These are phyloP conservation scores for Corvus moneduloides DNA, from an alignment of 2,113 vertebrate species.

Conservation along the genomic window DNA sequence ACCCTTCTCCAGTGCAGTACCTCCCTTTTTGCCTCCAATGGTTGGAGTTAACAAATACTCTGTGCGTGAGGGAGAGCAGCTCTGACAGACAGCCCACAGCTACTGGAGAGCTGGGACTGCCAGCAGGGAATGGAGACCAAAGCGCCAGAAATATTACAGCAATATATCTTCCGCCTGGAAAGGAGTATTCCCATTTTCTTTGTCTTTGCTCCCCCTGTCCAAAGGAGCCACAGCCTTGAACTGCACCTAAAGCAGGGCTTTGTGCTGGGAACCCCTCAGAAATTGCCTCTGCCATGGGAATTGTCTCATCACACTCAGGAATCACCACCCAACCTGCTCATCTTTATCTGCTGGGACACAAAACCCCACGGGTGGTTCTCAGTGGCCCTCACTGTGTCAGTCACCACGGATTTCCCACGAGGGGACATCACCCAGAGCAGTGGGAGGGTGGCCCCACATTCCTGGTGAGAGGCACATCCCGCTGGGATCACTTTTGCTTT, in stretches of 20 bases:
- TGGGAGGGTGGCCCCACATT: rapidly evolving
- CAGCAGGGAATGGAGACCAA: not conserved
- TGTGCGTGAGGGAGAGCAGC: not conserved
- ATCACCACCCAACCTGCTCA: not conserved
- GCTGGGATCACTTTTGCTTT: rapidly evolving
- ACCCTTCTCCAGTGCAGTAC: slow-evolving; percentile 14
- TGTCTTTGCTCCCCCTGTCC: not conserved
- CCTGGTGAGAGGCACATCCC: rapidly evolving
- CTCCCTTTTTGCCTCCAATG: slow-evolving; percentile 39
- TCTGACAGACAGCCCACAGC: slow-evolving; percentile 46
- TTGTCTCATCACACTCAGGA: not conserved
- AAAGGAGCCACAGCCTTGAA: not conserved
- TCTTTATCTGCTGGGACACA: not conserved
- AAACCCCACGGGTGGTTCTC: rapidly evolving
- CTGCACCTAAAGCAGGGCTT: not conserved
- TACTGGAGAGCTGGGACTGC: slow-evolving; percentile 11
- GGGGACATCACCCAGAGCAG: not conserved
- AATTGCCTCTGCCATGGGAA: rapidly evolving
- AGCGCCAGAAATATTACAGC: slow-evolving; percentile 4
- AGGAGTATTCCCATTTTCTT: not conserved
- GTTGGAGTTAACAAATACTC: slow-evolving; percentile 57
- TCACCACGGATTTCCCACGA: rapidly evolving
- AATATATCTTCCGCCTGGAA: not conserved
- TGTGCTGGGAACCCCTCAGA: not conserved
- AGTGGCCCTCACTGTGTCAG: rapidly evolving